Conservation (phyloP, 1,140 invertebrate genomes). For the Tachypleus tridentatus region DNA sequence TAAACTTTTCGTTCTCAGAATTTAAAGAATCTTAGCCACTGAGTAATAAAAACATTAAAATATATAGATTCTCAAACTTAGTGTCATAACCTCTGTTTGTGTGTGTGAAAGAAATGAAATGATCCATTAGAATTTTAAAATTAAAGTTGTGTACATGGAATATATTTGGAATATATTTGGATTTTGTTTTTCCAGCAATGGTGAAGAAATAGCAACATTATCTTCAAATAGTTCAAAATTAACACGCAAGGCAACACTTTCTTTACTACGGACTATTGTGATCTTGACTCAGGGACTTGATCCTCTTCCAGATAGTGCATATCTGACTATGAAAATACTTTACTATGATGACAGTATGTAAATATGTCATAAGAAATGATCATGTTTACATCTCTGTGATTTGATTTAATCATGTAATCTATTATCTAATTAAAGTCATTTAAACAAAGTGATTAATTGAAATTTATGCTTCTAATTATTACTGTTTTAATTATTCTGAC, state of each 20-base stretch:
- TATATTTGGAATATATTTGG: background rate
- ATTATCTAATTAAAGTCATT: too few relatives aligned
- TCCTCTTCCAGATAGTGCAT: conserved; percentile 32
- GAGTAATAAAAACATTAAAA: too few relatives aligned
- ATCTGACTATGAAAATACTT: conserved; percentile 36
- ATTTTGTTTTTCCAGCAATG: background rate
- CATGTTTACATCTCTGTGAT: background rate
- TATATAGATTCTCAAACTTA: too few relatives aligned
- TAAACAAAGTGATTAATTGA: too few relatives aligned
- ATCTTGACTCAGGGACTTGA: conserved; percentile 32
- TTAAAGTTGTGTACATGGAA: conserved; percentile 8
- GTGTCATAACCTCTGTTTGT: too few relatives aligned
- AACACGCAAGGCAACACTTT: conserved; percentile 34
- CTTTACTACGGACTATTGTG: conserved; percentile 33
- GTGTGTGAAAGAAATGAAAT: too few relatives aligned
- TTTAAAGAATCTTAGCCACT: too few relatives aligned
- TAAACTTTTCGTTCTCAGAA: too few relatives aligned
- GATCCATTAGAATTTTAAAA: conserved; percentile 2
- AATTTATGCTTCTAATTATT: too few relatives aligned
- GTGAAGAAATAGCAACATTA: conserved; percentile 5
- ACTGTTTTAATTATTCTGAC: too few relatives aligned
- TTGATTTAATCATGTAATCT: too few relatives aligned
- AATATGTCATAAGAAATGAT: conserved; percentile 11
- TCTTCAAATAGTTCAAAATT: conserved; percentile 1
- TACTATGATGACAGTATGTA: conserved; percentile 36